Evolutionary conservation across 2,113 vertebrate genomes (phyloP).

Genomic region (Muntiacus reevesi): DNA sequence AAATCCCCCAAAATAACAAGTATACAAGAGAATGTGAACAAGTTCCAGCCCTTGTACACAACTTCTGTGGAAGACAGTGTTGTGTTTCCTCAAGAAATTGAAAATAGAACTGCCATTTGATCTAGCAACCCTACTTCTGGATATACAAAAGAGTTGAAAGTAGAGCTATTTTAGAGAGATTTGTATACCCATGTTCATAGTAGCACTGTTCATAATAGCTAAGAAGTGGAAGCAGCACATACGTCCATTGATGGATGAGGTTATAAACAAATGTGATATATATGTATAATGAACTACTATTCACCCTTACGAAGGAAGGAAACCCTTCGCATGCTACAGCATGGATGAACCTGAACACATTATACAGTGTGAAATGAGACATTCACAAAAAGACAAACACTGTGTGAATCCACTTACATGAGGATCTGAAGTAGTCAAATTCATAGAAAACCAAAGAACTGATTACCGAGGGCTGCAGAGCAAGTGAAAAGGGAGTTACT

Average conservation of each 20-base stretch:
- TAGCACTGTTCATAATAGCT: not conserved
- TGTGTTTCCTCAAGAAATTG: not conserved
- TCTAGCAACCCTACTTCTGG: not conserved
- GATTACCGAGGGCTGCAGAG: not conserved
- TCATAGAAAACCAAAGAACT: not conserved
- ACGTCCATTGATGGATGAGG: not conserved
- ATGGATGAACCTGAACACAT: not conserved
- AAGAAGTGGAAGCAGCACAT: not conserved
- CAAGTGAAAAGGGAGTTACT: not conserved
- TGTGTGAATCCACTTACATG: not conserved
- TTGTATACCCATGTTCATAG: not conserved
- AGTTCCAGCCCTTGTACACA: not conserved
- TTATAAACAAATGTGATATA: not conserved
- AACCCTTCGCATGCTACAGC: not conserved
- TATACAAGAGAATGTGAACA: not conserved
- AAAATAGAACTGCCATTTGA: not conserved
- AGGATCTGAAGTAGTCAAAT: not conserved
- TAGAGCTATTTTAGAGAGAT: not conserved
- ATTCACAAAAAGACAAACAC: not conserved
- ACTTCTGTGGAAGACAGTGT: not conserved
- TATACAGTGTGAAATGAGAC: not conserved
- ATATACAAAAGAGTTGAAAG: not conserved
- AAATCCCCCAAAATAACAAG: not conserved
- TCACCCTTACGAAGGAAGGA: not conserved
- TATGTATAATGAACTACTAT: not conserved